These are phyloP conservation scores for Tenebrosternarchus preto DNA, from an alignment of 2,113 vertebrate species.

Conservation along the genomic window DNA sequence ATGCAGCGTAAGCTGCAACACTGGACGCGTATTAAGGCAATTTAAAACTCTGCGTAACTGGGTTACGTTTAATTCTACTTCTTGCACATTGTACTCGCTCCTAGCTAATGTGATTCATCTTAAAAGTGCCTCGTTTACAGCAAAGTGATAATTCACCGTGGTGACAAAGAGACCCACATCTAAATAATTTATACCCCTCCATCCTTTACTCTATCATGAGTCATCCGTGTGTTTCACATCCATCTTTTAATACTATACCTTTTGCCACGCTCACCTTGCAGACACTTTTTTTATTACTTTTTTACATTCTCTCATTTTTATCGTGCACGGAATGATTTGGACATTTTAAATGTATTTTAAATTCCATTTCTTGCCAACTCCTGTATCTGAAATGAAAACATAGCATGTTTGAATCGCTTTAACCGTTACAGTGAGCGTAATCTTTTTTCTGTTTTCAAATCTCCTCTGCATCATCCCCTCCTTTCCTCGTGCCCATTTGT, in stretches of 20 bases:
- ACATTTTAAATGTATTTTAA: background rate
- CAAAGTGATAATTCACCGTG: constrained; percentile 31
- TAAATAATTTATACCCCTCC: constrained; percentile 14
- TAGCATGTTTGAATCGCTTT: constrained; percentile 30
- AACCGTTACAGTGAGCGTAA: constrained; percentile 32
- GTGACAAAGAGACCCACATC: background rate
- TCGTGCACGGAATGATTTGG: background rate
- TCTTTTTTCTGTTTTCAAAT: constrained; percentile 35
- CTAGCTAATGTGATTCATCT: background rate
- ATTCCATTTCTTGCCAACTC: background rate
- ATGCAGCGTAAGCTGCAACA: background rate
- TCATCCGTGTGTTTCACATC: constrained; percentile 17
- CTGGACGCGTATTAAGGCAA: background rate
- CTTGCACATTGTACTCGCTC: constrained; percentile 33
- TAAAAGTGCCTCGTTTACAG: background rate
- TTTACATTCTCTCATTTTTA: background rate
- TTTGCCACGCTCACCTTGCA: too few relatives aligned
- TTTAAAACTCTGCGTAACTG: constrained; percentile 11
- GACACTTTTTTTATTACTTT: too few relatives aligned
- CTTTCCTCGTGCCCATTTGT: constrained; percentile 65
- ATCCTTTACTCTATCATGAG: constrained; percentile 23
- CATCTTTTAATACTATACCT: background rate
- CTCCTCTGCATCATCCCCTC: constrained; percentile 9
- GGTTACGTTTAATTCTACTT: constrained; percentile 26
- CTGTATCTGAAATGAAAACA: background rate